phyloP scores from a whole-genome alignment of 2,888 invertebrate genomes.

The Clunio marinus region DNA sequence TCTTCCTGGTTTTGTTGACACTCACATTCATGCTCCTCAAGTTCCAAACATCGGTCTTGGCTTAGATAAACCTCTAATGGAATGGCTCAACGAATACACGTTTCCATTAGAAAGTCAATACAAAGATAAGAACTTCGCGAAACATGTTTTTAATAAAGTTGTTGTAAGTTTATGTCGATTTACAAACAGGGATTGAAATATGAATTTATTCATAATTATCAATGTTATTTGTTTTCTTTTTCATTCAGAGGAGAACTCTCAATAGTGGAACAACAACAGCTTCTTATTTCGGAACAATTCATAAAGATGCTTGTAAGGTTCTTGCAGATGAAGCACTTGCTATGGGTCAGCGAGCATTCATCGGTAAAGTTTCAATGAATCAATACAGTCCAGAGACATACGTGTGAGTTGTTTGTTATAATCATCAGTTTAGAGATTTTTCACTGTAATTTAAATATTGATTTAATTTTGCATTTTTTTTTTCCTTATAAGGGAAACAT shows the following conservation, averaged over 20 bases:
- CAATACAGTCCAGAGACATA: conserved; percentile 48
- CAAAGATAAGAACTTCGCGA: conserved; percentile 63
- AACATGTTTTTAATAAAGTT: conserved; percentile 66
- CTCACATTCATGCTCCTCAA: conserved; percentile 87
- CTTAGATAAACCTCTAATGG: conserved; percentile 70
- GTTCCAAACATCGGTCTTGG: conserved; percentile 82
- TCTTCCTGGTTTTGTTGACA: conserved; percentile 84
- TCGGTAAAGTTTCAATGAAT: conserved; percentile 70
- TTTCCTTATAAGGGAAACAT: conserved; percentile 55
- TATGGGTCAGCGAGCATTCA: conserved; percentile 73
- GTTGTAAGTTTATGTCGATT: conserved; percentile 69
- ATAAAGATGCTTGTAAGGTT: conserved; percentile 63
- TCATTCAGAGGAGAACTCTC: conserved; percentile 65
- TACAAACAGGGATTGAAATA: too few relatives aligned
- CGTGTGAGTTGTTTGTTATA: conserved; percentile 48
- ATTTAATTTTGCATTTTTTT: conserved; percentile 51
- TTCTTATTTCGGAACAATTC: conserved; percentile 79
- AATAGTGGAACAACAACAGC: conserved; percentile 83
- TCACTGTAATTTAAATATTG: conserved; percentile 45
- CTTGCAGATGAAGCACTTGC: conserved; percentile 64
- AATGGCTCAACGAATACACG: conserved; percentile 82
- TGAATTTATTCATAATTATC: conserved; percentile 33
- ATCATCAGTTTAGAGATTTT: background rate
- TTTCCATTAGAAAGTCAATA: conserved; percentile 78
- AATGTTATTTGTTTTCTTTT: conserved; percentile 28